Evolutionary conservation across 2,888 invertebrate genomes (phyloP).

Genomic region (Sphecodes monilicornis): DNA sequence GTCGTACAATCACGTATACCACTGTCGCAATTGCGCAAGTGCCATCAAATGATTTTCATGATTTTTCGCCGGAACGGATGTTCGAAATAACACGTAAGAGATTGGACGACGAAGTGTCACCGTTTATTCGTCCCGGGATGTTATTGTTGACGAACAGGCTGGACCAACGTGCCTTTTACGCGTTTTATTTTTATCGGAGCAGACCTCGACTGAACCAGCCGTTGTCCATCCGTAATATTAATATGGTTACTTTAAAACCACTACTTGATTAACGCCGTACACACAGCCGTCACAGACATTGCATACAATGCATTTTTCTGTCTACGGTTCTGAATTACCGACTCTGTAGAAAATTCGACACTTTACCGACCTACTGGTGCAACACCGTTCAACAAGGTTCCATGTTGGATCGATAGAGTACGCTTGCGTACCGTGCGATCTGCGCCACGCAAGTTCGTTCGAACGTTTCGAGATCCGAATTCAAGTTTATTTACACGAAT

Average conservation of each 20-base stretch:
- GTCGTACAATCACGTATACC: slow-evolving; percentile 44
- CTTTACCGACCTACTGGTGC: slow-evolving; percentile 41
- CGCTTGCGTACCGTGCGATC: slow-evolving; percentile 9
- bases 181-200: slow-evolving; percentile 43
- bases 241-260: slow-evolving; percentile 43
- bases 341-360: no score
- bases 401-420: not conserved
- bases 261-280: slow-evolving; percentile 67
- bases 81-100: slow-evolving; percentile 75
- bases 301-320: no score
- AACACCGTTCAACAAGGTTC: slow-evolving; percentile 3
- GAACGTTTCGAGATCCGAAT: not conserved
- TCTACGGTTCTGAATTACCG: no score
- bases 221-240: slow-evolving; percentile 22
- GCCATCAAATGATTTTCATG: slow-evolving; percentile 70
- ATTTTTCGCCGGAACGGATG: slow-evolving; percentile 73
- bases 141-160: slow-evolving; percentile 12
- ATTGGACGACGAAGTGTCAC: slow-evolving; percentile 50
- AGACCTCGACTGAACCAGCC: not conserved
- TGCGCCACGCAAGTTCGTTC: not conserved
- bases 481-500: not conserved
- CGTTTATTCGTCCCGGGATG: not conserved
- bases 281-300: no score
- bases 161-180: not conserved
- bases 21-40: slow-evolving; percentile 60